phyloP scores from a whole-genome alignment of 1,140 invertebrate species.

The Aphaenogaster floridana region DNA sequence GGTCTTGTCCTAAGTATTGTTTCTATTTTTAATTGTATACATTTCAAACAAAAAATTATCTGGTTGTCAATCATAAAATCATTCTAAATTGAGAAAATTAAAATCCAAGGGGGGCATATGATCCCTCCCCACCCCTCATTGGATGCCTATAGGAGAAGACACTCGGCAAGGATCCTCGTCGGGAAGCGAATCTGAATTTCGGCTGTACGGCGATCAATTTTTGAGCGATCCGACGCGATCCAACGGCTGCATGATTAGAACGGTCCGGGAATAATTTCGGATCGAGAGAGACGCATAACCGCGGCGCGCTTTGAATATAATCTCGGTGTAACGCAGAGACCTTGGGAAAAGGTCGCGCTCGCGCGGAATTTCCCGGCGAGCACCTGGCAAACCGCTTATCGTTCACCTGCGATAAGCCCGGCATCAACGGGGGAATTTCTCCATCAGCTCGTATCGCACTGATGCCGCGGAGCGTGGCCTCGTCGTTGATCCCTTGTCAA shows the following conservation, averaged over 20 bases:
- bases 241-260: too few species aligned
- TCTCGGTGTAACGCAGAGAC: neutral
- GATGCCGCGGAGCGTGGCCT: constrained; percentile 72
- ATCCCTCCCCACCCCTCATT: too few species aligned
- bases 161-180: too few species aligned
- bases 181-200: constrained; percentile 23
- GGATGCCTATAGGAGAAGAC: too few species aligned
- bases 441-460: constrained; percentile 77
- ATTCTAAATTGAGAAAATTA: too few species aligned
- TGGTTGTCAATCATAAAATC: too few species aligned
- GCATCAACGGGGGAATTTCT: constrained; percentile 82
- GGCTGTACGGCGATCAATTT: neutral
- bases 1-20: too few species aligned
- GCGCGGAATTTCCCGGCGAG: constrained; percentile 15
- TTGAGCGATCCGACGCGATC: neutral
- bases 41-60: too few species aligned
- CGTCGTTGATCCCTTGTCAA: constrained; percentile 74
- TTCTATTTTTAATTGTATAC: too few species aligned
- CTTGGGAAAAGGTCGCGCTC: neutral
- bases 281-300: constrained; percentile 8
- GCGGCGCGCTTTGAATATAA: constrained; percentile 13
- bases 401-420: constrained; percentile 70
- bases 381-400: constrained; percentile 77
- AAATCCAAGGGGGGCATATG: too few species aligned
- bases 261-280: neutral